These are phyloP conservation scores for Thaumetopoea pityocampa DNA, from an alignment of 1,140 invertebrate species.

Conservation along the genomic window DNA sequence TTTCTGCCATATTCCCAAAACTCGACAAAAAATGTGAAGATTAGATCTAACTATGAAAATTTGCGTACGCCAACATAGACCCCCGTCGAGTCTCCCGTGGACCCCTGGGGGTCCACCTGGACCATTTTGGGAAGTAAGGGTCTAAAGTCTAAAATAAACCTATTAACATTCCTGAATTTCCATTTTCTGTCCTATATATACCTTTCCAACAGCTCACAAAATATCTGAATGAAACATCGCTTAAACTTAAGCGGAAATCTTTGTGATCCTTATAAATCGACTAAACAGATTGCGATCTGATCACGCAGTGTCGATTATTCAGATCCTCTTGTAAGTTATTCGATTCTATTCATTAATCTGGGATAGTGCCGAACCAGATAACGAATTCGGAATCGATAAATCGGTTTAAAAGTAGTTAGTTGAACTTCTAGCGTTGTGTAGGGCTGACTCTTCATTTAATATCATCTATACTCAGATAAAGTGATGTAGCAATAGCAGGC, in stretches of 20 bases:
- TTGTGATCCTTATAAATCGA: slow-evolving; percentile 70
- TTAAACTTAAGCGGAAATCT: slow-evolving; percentile 45
- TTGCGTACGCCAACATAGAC: too few relatives aligned
- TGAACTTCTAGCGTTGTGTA: slow-evolving; percentile 36
- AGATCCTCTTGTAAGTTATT: slow-evolving; percentile 63
- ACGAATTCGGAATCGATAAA: slow-evolving; percentile 58
- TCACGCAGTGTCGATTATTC: slow-evolving; percentile 69
- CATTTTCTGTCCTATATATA: slow-evolving; percentile 11
- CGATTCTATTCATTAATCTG: slow-evolving; percentile 65
- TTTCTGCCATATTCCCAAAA: too few relatives aligned
- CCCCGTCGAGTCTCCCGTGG: too few relatives aligned
- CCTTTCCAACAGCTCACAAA: slow-evolving; percentile 21
- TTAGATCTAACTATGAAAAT: too few relatives aligned
- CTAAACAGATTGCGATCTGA: slow-evolving; percentile 64
- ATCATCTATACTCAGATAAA: neutral
- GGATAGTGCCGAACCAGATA: slow-evolving; percentile 53
- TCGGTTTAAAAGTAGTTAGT: slow-evolving; percentile 44
- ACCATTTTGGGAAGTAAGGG: neutral
- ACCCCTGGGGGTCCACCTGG: too few relatives aligned
- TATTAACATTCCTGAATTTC: slow-evolving; percentile 8
- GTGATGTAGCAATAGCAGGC: too few relatives aligned
- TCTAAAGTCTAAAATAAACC: neutral
- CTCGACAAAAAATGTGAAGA: too few relatives aligned
- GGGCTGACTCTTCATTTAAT: slow-evolving; percentile 30
- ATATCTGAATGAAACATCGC: slow-evolving; percentile 23